Conservation (phyloP, 1,140 invertebrate genomes). For the Drosophila oshimai region DNA sequence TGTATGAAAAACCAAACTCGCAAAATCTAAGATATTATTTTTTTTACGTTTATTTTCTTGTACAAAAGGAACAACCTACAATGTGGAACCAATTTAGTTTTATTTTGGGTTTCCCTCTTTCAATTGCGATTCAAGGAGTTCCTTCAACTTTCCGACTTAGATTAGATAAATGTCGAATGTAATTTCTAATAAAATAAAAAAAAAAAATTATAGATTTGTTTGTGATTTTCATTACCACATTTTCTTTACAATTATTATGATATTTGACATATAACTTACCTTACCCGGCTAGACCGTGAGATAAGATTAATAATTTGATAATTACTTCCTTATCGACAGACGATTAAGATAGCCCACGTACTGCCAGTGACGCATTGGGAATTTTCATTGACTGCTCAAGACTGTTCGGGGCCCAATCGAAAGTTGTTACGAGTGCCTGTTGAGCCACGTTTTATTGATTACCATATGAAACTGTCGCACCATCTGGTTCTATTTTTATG, state of each 20-base stretch:
- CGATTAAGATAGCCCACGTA: constrained; percentile 9
- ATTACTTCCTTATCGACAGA: constrained; percentile 15
- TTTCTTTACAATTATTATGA: background rate
- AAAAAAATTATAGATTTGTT: background rate
- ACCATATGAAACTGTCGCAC: constrained; percentile 5
- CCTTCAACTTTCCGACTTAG: background rate
- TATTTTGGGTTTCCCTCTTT: background rate
- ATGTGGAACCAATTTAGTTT: background rate
- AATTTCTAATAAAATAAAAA: background rate
- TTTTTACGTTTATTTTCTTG: no score
- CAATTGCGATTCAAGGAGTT: background rate
- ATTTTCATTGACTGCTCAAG: constrained; percentile 11
- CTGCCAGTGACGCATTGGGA: constrained; percentile 16
- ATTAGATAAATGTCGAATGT: background rate
- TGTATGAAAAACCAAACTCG: no score
- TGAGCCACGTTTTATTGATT: constrained; percentile 19
- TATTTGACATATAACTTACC: constrained; percentile 1
- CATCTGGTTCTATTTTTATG: constrained; percentile 21
- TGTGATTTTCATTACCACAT: background rate
- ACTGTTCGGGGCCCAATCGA: background rate
- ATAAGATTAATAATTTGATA: constrained; percentile 8
- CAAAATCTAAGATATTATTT: no score
- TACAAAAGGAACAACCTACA: background rate
- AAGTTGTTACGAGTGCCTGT: constrained; percentile 2
- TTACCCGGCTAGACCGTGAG: background rate